Evolutionary conservation across 2,113 vertebrate species (phyloP).

Genomic region (Peromyscus californicus): DNA sequence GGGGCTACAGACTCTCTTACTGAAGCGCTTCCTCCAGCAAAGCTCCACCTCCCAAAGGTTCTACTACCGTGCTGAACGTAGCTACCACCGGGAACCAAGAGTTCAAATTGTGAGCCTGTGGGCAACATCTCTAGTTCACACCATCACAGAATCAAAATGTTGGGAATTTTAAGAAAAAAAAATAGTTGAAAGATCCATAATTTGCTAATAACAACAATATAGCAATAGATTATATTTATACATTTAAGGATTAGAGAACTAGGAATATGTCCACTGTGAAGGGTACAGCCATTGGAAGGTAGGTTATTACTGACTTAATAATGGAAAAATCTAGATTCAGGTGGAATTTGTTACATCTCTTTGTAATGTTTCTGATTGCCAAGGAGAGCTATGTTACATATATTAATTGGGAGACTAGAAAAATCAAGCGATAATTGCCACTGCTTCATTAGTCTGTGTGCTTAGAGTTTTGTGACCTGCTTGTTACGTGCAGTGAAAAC

Average conservation of each 20-base stretch:
- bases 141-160: neutral
- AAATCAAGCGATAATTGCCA: neutral
- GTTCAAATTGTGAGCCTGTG: neutral
- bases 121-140: neutral
- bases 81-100: neutral
- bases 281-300: neutral
- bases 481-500: neutral
- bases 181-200: constrained; percentile 18
- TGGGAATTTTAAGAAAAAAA: neutral
- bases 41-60: neutral
- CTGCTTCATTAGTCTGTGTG: neutral
- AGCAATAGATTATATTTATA: neutral
- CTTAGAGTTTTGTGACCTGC: neutral
- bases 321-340: constrained; percentile 34
- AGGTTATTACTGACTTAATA: constrained; percentile 13
- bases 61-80: too few relatives aligned
- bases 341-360: neutral
- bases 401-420: constrained; percentile 9
- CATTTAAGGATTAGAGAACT: neutral
- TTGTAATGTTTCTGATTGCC: neutral
- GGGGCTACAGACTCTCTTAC: neutral
- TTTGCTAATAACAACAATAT: neutral
- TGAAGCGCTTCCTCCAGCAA: neutral
- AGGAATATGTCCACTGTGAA: neutral
- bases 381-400: neutral